Base-by-base conservation (phyloP, 2,797 vertebrate species). In the Melanogrammus aeglefinus region DNA sequence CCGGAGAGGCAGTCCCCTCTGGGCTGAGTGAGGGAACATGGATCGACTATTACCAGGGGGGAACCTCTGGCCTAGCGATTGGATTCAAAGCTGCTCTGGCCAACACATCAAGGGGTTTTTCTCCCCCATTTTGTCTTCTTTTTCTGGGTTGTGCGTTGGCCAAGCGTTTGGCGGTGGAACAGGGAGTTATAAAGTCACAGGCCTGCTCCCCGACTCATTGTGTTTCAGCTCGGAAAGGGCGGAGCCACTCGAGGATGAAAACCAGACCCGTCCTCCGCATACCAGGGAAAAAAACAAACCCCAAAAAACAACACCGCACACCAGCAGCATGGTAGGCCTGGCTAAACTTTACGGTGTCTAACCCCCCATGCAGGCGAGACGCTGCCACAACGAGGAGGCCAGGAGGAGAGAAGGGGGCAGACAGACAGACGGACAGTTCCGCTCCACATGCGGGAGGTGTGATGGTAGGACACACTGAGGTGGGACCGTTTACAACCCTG, bases 81-180 rank as follows among this genome's bases (percentile, higher is more conserved):
- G 87, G 87, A 94, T 94, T 94, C 90, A 93, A 93, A 92, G 92
- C 93, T 92, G 92, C 88, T 88, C 89, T 91, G 92, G 91, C 90
- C 75, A 80, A 89, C 80, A 92, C 90, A 93, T 94, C 91, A 92
- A 91, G 91, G 89, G 89, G 87, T 78, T 87, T 86, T 90, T 91
- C 16, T 12, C 44, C 44, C 44, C 39, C 38, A 31, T 31, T 39
- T 39, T 39, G 10, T 47, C 41, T 47, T 9, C 44, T 47, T 47
- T 12, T 47, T 47, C 85, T 79, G 83, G 85, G 86, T 91, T 85
- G 84, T 86, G 87, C 85, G 88, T 88, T 90, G 88, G 86, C 88
- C 88, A 86, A 89, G 86, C 91, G 14, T 47, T 47, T 91, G 90
- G 92, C 89, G 88, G 90, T 88, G 86, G 79, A 90, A 88, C 90